Conservation (phyloP, 2,797 vertebrate species). For the Hypotaenidia philippensis region DNA sequence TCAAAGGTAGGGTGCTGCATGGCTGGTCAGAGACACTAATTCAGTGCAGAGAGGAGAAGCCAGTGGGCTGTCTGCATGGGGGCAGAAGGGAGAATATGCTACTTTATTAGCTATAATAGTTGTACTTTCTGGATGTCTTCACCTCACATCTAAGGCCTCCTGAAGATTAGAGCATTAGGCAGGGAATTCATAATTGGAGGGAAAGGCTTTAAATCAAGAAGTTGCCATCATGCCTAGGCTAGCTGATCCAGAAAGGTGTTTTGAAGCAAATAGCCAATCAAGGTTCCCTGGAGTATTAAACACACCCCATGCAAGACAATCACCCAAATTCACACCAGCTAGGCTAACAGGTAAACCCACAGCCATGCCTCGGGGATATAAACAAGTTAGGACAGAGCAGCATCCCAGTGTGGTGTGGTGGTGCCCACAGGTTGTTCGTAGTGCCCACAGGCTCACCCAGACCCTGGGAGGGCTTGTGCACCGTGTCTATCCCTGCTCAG, state of each 20-base stretch:
- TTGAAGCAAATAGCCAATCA: neutral
- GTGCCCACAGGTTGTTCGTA: accelerated
- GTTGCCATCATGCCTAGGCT: neutral
- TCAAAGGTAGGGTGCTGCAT: accelerated
- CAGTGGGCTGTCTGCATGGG: neutral
- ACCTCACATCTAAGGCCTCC: neutral
- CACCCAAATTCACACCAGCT: accelerated
- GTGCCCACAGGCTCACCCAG: neutral
- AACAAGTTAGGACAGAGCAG: neutral
- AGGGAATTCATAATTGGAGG: neutral
- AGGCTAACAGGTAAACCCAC: neutral
- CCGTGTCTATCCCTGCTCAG: accelerated
- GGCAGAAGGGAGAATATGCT: neutral
- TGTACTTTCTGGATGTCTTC: neutral
- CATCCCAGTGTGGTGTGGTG: accelerated
- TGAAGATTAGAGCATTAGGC: neutral
- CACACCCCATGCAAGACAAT: neutral
- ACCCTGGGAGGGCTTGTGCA: neutral
- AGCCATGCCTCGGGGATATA: accelerated
- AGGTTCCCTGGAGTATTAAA: neutral
- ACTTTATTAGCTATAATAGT: neutral
- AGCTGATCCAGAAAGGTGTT: neutral
- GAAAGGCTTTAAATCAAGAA: neutral
- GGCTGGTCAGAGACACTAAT: neutral
- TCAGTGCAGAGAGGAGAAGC: neutral